Conservation (phyloP, 2,888 invertebrate genomes). For the Amphipyra berbera region DNA sequence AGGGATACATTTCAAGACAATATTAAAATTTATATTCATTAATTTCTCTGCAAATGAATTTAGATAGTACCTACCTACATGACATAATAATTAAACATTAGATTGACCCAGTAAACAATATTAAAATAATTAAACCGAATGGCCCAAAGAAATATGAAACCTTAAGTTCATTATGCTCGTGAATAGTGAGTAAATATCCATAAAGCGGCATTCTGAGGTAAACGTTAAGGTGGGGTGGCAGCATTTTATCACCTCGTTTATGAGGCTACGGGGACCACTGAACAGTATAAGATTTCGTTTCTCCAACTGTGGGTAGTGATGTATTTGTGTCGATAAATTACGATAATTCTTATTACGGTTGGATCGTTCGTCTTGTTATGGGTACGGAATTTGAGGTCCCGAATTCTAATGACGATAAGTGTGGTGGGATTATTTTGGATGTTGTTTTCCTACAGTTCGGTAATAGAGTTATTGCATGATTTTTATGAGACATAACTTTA, state of each 20-base stretch:
- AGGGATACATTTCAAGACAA: neutral
- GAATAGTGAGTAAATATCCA: constrained; percentile 68
- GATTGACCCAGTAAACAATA: no score
- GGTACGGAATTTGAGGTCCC: no score
- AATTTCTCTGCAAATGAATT: neutral
- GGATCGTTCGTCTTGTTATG: neutral
- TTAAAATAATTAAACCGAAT: constrained; percentile 25
- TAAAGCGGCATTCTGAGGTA: constrained; percentile 57
- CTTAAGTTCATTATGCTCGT: constrained; percentile 59
- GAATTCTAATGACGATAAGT: no score
- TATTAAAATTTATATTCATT: constrained; percentile 19
- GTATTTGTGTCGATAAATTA: constrained; percentile 48
- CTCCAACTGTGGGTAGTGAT: constrained; percentile 45
- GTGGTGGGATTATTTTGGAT: no score
- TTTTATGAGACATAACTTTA: no score
- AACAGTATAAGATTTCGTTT: constrained; percentile 71
- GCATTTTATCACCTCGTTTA: constrained; percentile 79
- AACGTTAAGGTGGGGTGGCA: constrained; percentile 69
- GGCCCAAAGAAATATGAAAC: constrained; percentile 55
- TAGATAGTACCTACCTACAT: neutral
- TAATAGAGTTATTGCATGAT: no score
- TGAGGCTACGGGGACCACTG: constrained; percentile 70
- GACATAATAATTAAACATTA: no score
- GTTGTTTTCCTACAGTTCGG: no score
- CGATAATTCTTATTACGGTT: constrained; percentile 25